A percentile compares a stretch with the other conserved stretches of the same genome.
phyloP scores from a whole-genome alignment of 1,140 invertebrate genomes.

The Gryllus bimaculatus region DNA sequence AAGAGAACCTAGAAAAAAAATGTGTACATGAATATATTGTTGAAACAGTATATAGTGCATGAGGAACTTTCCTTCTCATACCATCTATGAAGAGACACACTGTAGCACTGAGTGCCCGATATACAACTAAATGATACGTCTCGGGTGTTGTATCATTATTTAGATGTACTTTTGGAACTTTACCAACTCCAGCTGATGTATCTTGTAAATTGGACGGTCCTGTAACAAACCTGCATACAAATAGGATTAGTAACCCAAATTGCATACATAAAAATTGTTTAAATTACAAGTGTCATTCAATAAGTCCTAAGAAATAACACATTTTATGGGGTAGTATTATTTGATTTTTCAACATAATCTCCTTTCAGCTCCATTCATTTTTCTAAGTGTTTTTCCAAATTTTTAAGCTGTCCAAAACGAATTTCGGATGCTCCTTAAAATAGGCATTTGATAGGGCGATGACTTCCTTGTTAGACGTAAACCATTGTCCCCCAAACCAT shows the following conservation, averaged over 20 bases:
- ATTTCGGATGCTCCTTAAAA: too few relatives aligned
- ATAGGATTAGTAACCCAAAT: neutral
- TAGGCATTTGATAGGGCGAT: too few relatives aligned
- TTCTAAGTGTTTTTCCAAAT: too few relatives aligned
- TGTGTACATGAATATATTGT: neutral
- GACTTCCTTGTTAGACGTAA: too few relatives aligned
- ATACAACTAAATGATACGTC: conserved; percentile 65
- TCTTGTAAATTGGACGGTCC: conserved; percentile 57
- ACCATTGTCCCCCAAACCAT: too few relatives aligned
- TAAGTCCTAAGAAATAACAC: too few relatives aligned
- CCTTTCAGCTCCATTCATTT: too few relatives aligned
- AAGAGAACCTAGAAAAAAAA: conserved; percentile 24
- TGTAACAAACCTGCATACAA: conserved; percentile 51
- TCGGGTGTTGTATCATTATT: conserved; percentile 48
- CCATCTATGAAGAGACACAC: conserved; percentile 66
- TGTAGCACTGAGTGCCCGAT: conserved; percentile 67
- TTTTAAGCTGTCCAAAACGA: too few relatives aligned
- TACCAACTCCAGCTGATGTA: conserved; percentile 43
- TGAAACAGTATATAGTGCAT: neutral
- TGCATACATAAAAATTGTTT: too few relatives aligned
- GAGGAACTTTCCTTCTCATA: conserved; percentile 30
- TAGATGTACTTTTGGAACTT: conserved; percentile 61
- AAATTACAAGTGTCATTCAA: too few relatives aligned
- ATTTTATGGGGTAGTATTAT: too few relatives aligned
- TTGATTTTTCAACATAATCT: too few relatives aligned